These are phyloP conservation scores for Ceratotherium simum DNA, from an alignment of 2,113 vertebrate genomes.

Conservation along the genomic window DNA sequence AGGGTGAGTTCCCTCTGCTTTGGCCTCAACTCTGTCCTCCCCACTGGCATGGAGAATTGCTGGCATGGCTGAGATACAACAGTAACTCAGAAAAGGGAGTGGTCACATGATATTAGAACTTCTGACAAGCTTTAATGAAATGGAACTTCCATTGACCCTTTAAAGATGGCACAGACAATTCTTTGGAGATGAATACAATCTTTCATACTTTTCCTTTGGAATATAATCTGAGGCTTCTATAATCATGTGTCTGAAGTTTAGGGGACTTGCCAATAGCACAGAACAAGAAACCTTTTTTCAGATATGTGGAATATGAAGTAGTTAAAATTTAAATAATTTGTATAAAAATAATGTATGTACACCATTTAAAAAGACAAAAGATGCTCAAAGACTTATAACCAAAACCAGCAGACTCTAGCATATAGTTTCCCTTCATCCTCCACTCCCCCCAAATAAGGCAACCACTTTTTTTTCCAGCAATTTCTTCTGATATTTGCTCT, in stretches of 20 bases:
- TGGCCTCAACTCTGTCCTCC: background rate
- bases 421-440: background rate
- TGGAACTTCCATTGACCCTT: background rate
- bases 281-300: background rate
- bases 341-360: background rate
- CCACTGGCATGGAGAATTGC: background rate
- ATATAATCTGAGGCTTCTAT: background rate
- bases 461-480: background rate
- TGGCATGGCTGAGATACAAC: background rate
- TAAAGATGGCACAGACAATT: background rate
- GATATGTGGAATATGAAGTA: background rate
- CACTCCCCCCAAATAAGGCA: background rate
- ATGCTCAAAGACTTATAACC: background rate
- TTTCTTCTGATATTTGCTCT: background rate
- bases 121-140: background rate
- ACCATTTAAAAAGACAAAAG: background rate
- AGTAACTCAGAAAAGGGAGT: background rate
- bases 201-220: background rate
- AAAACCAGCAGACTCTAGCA: background rate
- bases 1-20: background rate
- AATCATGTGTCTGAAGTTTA: background rate
- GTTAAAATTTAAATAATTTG: conserved; percentile 1
- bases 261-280: background rate
- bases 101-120: background rate
- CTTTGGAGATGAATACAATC: background rate